Conservation (phyloP, 2,888 invertebrate genomes). For the Idaea straminata region DNA sequence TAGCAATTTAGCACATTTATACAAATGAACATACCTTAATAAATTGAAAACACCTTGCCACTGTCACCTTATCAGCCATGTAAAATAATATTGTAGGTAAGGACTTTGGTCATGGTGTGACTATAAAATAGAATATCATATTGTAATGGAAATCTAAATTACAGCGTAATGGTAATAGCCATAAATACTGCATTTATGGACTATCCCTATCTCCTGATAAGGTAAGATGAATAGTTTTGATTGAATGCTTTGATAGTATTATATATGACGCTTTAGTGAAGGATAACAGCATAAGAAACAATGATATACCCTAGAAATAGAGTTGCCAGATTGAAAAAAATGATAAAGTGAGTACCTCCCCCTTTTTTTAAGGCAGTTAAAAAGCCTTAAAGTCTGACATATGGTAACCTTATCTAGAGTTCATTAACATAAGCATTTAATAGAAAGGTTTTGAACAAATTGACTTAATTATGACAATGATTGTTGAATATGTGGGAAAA, state of each 20-base stretch:
- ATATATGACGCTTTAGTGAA: background rate
- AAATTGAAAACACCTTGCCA: background rate
- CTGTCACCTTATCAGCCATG: background rate
- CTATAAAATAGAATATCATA: too few species aligned
- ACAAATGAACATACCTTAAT: background rate
- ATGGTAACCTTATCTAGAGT: too few species aligned
- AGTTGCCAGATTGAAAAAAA: background rate
- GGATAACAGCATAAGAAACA: background rate
- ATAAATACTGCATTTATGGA: background rate
- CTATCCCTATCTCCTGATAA: background rate
- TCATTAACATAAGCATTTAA: too few species aligned
- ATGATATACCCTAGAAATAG: background rate
- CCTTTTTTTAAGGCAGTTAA: too few species aligned
- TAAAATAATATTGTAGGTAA: background rate
- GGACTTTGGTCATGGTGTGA: background rate
- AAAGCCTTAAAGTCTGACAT: too few species aligned
- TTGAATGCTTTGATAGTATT: slow-evolving; percentile 2
- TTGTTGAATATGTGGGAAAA: too few species aligned
- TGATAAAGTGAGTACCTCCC: too few species aligned
- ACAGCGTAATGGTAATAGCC: background rate
- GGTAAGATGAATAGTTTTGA: slow-evolving; percentile 7
- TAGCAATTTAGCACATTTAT: too few species aligned
- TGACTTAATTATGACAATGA: too few species aligned
- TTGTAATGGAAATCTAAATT: background rate
- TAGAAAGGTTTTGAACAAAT: too few species aligned